Conservation (phyloP, 2,113 vertebrate species). For the Labeo catla region DNA sequence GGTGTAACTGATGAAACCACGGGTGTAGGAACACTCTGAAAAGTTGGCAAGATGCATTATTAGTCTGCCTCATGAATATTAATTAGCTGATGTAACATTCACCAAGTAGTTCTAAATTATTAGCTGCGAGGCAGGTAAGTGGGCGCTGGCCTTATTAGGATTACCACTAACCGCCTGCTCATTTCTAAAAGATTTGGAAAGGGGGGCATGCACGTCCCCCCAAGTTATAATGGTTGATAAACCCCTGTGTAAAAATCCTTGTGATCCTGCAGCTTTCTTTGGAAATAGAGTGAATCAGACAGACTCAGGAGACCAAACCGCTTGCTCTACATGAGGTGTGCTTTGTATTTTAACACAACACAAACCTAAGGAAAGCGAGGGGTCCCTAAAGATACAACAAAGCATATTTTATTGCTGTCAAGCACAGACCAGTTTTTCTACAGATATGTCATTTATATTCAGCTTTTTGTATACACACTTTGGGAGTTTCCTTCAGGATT, state of each 20-base stretch:
- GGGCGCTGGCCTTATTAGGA: background rate
- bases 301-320: background rate
- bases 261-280: slow-evolving; percentile 4
- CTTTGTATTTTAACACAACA: slow-evolving; percentile 44
- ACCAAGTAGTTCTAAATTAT: background rate
- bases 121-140: background rate
- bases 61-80: slow-evolving; percentile 21
- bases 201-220: background rate
- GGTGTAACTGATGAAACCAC: slow-evolving; percentile 14
- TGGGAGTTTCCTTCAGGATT: background rate
- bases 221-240: slow-evolving; percentile 1
- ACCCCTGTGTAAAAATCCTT: background rate
- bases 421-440: slow-evolving; percentile 10
- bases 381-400: background rate
- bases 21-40: background rate
- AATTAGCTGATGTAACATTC: slow-evolving; percentile 27
- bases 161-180: background rate
- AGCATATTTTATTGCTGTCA: slow-evolving; percentile 15
- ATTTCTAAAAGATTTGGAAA: background rate
- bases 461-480: background rate
- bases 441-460: slow-evolving; percentile 18
- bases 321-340: background rate
- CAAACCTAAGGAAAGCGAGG: slow-evolving; percentile 15
- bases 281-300: slow-evolving; percentile 21
- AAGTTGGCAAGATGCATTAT: slow-evolving; percentile 5